Evolutionary conservation across 2,113 vertebrate species (phyloP).

Genomic region (Carassius carassius): DNA sequence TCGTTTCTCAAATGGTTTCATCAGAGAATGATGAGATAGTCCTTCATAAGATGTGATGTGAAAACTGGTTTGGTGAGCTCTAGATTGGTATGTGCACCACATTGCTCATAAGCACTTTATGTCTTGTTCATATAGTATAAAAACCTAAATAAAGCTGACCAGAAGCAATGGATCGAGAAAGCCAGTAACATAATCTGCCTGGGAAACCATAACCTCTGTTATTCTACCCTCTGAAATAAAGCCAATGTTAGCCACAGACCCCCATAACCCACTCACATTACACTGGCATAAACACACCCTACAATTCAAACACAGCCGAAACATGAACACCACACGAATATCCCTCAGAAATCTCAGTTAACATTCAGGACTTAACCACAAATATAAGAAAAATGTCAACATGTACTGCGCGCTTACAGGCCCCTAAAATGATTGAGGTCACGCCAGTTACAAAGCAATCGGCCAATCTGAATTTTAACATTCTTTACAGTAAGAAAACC

Average conservation of each 20-base stretch:
- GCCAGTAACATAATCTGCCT: slow-evolving; percentile 42
- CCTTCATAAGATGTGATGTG: background rate
- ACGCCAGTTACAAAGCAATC: background rate
- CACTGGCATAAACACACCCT: slow-evolving; percentile 5
- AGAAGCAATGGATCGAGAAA: background rate
- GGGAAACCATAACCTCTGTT: slow-evolving; percentile 37
- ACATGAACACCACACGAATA: slow-evolving; percentile 16
- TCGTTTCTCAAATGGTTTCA: background rate
- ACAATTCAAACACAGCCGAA: slow-evolving; percentile 12
- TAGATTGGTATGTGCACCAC: background rate
- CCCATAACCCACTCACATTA: slow-evolving; percentile 29
- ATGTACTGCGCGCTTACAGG: background rate
- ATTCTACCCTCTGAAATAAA: slow-evolving; percentile 14
- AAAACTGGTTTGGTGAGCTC: background rate
- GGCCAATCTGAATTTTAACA: background rate
- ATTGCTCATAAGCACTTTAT: background rate
- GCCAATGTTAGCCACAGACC: slow-evolving; percentile 26
- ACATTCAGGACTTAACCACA: slow-evolving; percentile 33
- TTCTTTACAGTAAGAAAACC: background rate
- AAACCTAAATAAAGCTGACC: background rate
- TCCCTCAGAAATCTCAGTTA: slow-evolving; percentile 9
- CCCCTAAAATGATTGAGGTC: background rate
- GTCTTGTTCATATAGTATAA: background rate
- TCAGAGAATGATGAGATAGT: background rate
- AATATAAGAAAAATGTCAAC: slow-evolving; percentile 27